Conservation (phyloP, 2,888 invertebrate species). For the Morpho helenor region DNA sequence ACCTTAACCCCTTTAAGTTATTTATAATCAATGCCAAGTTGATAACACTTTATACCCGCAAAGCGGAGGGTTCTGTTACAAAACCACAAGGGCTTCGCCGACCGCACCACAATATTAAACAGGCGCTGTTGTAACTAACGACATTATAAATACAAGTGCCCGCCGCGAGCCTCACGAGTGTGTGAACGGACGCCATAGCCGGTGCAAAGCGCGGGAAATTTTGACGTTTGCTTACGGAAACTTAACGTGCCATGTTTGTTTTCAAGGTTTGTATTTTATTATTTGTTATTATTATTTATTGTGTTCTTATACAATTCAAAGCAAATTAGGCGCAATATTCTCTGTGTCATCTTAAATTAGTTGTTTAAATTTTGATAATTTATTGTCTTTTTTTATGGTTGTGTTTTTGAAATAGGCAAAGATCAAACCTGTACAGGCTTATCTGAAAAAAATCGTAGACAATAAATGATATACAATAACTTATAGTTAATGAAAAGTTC, state of each 20-base stretch:
- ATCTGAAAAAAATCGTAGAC: too few relatives aligned
- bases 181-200: slow-evolving; percentile 51
- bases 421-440: too few relatives aligned
- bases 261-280: slow-evolving; percentile 62
- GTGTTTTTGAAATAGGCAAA: too few relatives aligned
- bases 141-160: slow-evolving; percentile 74
- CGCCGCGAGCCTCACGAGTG: slow-evolving; percentile 49
- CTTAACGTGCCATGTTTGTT: slow-evolving; percentile 58
- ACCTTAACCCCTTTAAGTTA: slow-evolving; percentile 5
- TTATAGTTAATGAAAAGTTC: too few relatives aligned
- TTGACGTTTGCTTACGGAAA: slow-evolving; percentile 50
- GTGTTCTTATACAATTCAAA: not conserved
- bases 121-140: slow-evolving; percentile 57
- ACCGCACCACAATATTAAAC: slow-evolving; percentile 65
- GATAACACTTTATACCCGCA: slow-evolving; percentile 11
- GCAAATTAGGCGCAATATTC: not conserved
- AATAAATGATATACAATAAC: too few relatives aligned
- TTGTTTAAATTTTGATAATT: too few relatives aligned
- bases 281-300: slow-evolving; percentile 17
- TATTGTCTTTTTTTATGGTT: too few relatives aligned
- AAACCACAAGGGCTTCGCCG: slow-evolving; percentile 57
- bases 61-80: slow-evolving; percentile 57
- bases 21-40: slow-evolving; percentile 8
- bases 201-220: slow-evolving; percentile 59
- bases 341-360: too few relatives aligned